A percentile compares a stretch with the other conserved stretches of the same genome.
phyloP scores from a whole-genome alignment of 2,797 vertebrate species.

The Emys orbicularis region DNA sequence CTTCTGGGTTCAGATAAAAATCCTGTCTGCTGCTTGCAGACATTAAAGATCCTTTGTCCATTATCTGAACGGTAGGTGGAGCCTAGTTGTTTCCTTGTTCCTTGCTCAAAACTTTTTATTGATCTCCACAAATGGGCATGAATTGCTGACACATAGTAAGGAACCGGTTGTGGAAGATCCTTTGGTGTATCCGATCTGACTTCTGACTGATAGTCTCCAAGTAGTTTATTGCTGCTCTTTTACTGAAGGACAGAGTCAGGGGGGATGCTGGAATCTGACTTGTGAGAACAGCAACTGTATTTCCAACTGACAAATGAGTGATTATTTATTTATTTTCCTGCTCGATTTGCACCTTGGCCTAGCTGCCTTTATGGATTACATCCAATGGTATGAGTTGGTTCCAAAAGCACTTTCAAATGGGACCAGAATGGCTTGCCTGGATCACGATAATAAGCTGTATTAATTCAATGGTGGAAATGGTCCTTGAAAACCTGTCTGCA shows the following conservation, averaged over 20 bases:
- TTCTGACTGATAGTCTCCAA: not conserved
- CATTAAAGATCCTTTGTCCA: rapidly evolving
- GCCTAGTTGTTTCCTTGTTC: not conserved
- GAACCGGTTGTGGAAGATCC: rapidly evolving
- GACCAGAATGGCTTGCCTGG: rapidly evolving
- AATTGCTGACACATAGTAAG: rapidly evolving
- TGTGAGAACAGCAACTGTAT: not conserved
- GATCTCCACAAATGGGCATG: rapidly evolving
- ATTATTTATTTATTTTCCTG: not conserved
- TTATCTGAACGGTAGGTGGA: rapidly evolving
- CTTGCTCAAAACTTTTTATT: not conserved
- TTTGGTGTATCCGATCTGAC: not conserved
- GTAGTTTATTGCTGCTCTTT: not conserved
- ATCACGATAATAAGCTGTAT: rapidly evolving
- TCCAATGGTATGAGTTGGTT: not conserved
- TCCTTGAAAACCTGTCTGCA: not conserved
- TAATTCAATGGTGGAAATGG: rapidly evolving
- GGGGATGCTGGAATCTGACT: rapidly evolving
- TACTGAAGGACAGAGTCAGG: not conserved
- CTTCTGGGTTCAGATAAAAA: rapidly evolving
- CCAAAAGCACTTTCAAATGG: not conserved
- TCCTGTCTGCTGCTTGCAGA: rapidly evolving
- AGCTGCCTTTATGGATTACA: not conserved
- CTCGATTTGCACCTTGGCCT: not conserved
- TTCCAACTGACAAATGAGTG: rapidly evolving